Evolutionary conservation across 2,888 invertebrate species (phyloP).

Genomic region (Heliothis peltigera): DNA sequence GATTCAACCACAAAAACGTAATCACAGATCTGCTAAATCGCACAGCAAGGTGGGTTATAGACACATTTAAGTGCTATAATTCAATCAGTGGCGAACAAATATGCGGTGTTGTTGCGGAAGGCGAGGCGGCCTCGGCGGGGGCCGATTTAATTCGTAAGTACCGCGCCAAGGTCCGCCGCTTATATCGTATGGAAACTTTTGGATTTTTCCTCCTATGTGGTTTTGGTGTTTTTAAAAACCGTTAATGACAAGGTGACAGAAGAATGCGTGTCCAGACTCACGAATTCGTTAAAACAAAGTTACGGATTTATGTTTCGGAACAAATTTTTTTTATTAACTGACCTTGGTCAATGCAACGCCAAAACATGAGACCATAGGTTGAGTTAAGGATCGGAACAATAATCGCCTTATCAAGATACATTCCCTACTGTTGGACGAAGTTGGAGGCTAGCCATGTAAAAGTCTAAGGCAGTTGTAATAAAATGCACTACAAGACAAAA

Average conservation of each 20-base stretch:
- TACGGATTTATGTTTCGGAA: constrained; percentile 22
- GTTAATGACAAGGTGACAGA: constrained; percentile 57
- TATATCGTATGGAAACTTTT: constrained; percentile 72
- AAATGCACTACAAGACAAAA: constrained; percentile 45
- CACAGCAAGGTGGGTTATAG: constrained; percentile 33
- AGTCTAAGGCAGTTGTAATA: constrained; percentile 32
- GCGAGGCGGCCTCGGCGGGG: constrained; percentile 74
- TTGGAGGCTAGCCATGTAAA: constrained; percentile 57
- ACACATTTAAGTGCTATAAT: constrained; percentile 55
- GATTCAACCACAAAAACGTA: constrained; percentile 17
- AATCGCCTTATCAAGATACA: constrained; percentile 5
- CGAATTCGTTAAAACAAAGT: constrained; percentile 28
- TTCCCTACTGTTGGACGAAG: constrained; percentile 16
- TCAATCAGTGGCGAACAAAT: constrained; percentile 60
- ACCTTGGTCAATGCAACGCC: constrained; percentile 37
- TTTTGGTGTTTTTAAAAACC: constrained; percentile 47
- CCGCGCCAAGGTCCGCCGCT: constrained; percentile 77
- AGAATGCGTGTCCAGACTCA: constrained; percentile 43
- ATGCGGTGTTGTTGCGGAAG: constrained; percentile 69
- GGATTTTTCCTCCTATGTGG: constrained; percentile 67
- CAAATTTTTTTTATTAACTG: constrained; percentile 14
- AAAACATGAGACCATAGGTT: constrained; percentile 23
- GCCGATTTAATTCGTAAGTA: constrained; percentile 81
- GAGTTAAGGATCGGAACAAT: constrained; percentile 20
- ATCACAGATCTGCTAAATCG: constrained; percentile 36